phyloP scores from a whole-genome alignment of 1,140 invertebrate genomes.

The Battus philenor region DNA sequence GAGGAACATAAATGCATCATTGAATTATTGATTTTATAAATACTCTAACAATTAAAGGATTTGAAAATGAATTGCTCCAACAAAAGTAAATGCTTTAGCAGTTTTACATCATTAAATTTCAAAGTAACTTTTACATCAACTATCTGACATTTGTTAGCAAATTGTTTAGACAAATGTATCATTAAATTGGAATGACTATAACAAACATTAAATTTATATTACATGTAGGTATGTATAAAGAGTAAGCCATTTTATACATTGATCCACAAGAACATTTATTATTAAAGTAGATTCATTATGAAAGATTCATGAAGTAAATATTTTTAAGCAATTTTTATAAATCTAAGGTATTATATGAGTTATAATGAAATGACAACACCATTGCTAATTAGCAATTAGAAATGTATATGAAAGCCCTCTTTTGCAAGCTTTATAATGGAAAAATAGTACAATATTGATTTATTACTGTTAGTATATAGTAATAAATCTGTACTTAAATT shows the following conservation, averaged over 20 bases:
- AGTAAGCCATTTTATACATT: not conserved
- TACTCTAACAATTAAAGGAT: not conserved
- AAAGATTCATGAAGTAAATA: constrained; percentile 14
- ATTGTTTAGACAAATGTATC: too few relatives aligned
- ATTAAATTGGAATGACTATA: constrained; percentile 7
- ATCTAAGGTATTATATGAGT: constrained; percentile 11
- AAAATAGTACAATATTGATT: not conserved
- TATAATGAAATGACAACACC: constrained; percentile 1
- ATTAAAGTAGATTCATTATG: constrained; percentile 15
- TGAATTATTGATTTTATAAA: not conserved
- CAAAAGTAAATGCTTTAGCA: not conserved
- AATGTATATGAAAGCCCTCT: not conserved
- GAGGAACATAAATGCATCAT: not conserved
- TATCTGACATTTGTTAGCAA: too few relatives aligned
- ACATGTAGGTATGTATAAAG: not conserved
- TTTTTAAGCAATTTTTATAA: constrained; percentile 11
- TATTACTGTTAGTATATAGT: too few relatives aligned
- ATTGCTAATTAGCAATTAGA: constrained; percentile 3
- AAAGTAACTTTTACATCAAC: too few relatives aligned
- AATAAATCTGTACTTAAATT: too few relatives aligned
- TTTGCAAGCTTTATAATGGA: not conserved
- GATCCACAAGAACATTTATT: constrained; percentile 5
- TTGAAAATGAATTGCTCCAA: not conserved
- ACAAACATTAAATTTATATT: constrained; percentile 1
- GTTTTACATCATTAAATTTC: not conserved